Base-by-base conservation (phyloP, 2,888 invertebrate species). In the Amiota mariae region DNA sequence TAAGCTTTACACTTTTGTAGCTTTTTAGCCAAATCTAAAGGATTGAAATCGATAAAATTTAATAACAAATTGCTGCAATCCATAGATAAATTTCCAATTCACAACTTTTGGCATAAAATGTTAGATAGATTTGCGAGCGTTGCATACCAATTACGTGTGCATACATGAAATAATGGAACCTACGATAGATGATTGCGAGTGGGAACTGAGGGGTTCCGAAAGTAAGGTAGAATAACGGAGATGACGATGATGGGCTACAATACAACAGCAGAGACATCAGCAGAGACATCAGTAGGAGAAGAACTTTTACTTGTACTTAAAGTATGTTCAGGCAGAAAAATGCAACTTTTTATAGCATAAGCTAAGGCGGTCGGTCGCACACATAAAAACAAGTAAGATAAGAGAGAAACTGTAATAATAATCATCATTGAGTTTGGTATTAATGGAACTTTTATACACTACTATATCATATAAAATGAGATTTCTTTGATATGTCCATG, bases 51-150 rank as follows among this genome's bases (percentile, higher is more conserved):
- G 54, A 68, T 68, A 68, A 68, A 68, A 68, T 68, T 68, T 68
- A 68, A 68, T 68, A 68, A 68, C 51, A 68, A 68, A 68, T 68
- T 68, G 67, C 67, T 24, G 51, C 67, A 51, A 68, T 68, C 54
- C n/a, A n/a, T 68, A 51, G 67, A 68, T 68, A 68, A 68, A 68
- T 73, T 66, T 73, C 66, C 71, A 59, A 72, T 76, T 59, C 71
- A 46, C 76, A 73, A 75, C 80, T 76, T 78, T 59, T 67, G 72
- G 73, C 66, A 64, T 73, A 72, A 56, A 77, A 75, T 75, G 74
- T 71, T 15, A 68, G 61, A 72, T 68, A 72, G 68, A 72, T 68
- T 68, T 68, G 67, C 68, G 36, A 71, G 49, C 73, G 70, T 64
- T 78, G 66, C 75, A 63, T 68, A 15, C 48, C 68, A 68, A 72